Percentiles rank a stretch among this genome's conserved stretches.
These are phyloP conservation scores for Parapsyche elsis DNA, from an alignment of 1,140 invertebrate species.

Conservation along the genomic window DNA sequence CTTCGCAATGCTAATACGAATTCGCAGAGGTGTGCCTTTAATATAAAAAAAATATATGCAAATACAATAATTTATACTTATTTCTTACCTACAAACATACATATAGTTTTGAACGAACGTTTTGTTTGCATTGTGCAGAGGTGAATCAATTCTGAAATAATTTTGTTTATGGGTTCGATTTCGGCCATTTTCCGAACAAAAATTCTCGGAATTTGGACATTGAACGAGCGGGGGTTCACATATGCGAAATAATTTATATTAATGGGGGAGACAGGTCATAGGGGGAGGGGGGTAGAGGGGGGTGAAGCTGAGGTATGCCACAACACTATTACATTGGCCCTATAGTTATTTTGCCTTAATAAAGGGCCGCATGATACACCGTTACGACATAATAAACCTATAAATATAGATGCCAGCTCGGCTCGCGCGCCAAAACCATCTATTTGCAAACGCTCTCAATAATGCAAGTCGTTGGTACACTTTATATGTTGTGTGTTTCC, in stretches of 20 bases:
- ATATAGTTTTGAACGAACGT: no score
- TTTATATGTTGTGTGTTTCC: no score
- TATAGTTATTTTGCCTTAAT: slow-evolving; percentile 33
- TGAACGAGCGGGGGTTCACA: background rate
- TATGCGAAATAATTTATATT: slow-evolving; percentile 25
- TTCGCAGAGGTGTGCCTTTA: no score
- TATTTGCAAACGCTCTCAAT: slow-evolving; percentile 25
- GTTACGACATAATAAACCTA: slow-evolving; percentile 31
- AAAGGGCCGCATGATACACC: slow-evolving; percentile 27
- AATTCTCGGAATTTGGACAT: background rate
- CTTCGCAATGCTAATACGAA: no score
- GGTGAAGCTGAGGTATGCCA: background rate
- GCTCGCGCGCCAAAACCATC: background rate
- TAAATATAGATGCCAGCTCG: slow-evolving; percentile 33
- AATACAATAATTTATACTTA: no score
- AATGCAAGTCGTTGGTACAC: background rate
- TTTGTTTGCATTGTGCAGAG: no score
- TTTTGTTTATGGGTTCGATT: no score
- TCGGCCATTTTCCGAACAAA: background rate
- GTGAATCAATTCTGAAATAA: no score
- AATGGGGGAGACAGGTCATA: background rate
- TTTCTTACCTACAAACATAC: no score
- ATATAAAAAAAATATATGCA: no score
- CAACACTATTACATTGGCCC: background rate
- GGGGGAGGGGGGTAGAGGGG: background rate